Percentiles rank a stretch among this genome's conserved stretches.
Conservation (phyloP, 2,113 vertebrate genomes). For the Notechis scutatus region DNA sequence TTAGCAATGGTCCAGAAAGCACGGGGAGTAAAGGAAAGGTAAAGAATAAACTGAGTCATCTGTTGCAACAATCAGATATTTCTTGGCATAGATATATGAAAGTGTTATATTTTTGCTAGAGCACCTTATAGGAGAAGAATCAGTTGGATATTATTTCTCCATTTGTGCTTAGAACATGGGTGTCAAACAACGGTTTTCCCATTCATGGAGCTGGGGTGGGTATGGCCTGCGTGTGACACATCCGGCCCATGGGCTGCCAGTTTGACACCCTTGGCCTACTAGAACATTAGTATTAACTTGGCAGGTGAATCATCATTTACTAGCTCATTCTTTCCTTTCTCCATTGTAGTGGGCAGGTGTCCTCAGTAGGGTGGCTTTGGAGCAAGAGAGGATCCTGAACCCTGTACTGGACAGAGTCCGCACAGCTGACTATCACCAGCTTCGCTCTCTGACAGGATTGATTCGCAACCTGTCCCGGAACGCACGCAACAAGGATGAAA, state of each 20-base stretch:
- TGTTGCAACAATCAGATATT: background rate
- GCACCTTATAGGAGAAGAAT: background rate
- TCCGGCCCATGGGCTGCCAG: too few relatives aligned
- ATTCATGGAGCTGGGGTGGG: too few relatives aligned
- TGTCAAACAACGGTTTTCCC: too few relatives aligned
- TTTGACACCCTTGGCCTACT: too few relatives aligned
- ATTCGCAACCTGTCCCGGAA: constrained; percentile 89
- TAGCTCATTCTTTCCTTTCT: background rate
- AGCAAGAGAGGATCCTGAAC: constrained; percentile 90
- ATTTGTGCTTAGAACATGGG: background rate
- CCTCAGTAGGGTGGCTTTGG: constrained; percentile 83
- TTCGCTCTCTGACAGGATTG: constrained; percentile 86
- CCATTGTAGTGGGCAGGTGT: constrained; percentile 82
- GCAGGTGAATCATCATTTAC: background rate
- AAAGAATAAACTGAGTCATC: background rate
- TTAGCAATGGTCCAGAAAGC: background rate
- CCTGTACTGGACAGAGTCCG: constrained; percentile 84
- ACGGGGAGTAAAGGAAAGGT: background rate
- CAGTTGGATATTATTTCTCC: background rate
- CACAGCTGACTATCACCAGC: constrained; percentile 78
- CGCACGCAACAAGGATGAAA: constrained; percentile 82
- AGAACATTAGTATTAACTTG: background rate
- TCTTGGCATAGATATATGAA: background rate
- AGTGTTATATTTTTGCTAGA: background rate
- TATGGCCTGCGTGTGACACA: too few relatives aligned